Evolutionary conservation across 2,113 vertebrate species (phyloP), one percentile per base, ranked within the genome.

Genomic region (Ophthalmolycus amberensis): DNA sequence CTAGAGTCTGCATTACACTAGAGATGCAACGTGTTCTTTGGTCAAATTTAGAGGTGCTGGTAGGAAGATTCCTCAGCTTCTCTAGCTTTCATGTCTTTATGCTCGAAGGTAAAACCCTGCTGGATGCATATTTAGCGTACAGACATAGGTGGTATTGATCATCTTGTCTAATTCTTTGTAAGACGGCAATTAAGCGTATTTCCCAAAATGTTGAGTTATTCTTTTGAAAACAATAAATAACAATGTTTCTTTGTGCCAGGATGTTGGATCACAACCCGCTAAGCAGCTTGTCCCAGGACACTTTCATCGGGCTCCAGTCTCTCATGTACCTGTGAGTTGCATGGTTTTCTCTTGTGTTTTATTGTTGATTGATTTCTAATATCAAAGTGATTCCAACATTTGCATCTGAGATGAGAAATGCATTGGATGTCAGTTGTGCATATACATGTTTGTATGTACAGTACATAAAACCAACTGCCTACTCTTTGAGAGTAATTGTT

Each of bases 201-300:
- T 9, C 25, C 48, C 37, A 29, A 42, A 22, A 56, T 75, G 46
- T 15, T 25, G 14, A 38, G 1, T n/a, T 46, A 18, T 67, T 44
- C 4, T 40, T 77, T 44, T 58, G 15, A 77, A 16, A 59, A 67
- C 11, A 67, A 34, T 77, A 9, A 5, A 1, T 29, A 38, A 40
- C 14, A 7, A 40, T 27, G 25, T 3, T 18, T 74, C n/a, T 81
- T n/a, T 83, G 5, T 66, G 9, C 89, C 89, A 96, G 95, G 87
- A 93, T 97, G 81, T 92, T 96, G 91, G 96, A 96, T 88, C 93
- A 96, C 83, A 97, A 96, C 73, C 95, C 94, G 4, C 90, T 95
- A 37, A 92, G 75, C 78, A 94, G 40, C 71, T 86, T 96, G 85
- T 95, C 93, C 32, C 93, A 92, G 77, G 92, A 93, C 66, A 85